Percentiles rank a stretch among this genome's conserved stretches.
These are phyloP conservation scores for Dynastes maya DNA, from an alignment of 2,888 invertebrate genomes.

Conservation along the genomic window DNA sequence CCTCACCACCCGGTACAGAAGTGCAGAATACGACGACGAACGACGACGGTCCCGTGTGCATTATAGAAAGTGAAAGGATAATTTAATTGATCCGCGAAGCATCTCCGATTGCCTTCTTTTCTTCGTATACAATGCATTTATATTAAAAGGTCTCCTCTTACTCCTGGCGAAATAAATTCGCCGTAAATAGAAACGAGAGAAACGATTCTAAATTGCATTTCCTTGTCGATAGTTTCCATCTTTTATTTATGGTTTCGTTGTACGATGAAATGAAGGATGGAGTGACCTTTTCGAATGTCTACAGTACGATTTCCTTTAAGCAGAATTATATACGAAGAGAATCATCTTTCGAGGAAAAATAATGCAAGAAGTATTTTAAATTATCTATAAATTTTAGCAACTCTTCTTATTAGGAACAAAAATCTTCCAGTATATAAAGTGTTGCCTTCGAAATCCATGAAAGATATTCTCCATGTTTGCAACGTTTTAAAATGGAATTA, in stretches of 20 bases:
- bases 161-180: not conserved
- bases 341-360: no score
- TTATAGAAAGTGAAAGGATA: constrained; percentile 49
- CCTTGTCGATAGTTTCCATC: constrained; percentile 1
- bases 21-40: not conserved
- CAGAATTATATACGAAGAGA: no score
- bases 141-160: constrained; percentile 20
- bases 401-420: no score
- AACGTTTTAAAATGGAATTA: no score
- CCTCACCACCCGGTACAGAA: constrained; percentile 30
- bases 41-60: not conserved
- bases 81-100: constrained; percentile 37
- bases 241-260: not conserved
- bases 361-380: no score
- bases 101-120: constrained; percentile 24
- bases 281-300: not conserved
- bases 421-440: no score
- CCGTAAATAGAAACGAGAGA: not conserved
- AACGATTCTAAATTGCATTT: not conserved
- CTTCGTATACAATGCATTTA: not conserved
- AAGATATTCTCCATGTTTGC: no score
- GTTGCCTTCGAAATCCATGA: no score
- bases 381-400: no score
- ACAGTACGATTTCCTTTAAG: no score
- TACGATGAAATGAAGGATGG: not conserved